A percentile compares a stretch with the other conserved stretches of the same genome.
phyloP scores from a whole-genome alignment of 2,888 invertebrate genomes.

The Synergus japonicus region DNA sequence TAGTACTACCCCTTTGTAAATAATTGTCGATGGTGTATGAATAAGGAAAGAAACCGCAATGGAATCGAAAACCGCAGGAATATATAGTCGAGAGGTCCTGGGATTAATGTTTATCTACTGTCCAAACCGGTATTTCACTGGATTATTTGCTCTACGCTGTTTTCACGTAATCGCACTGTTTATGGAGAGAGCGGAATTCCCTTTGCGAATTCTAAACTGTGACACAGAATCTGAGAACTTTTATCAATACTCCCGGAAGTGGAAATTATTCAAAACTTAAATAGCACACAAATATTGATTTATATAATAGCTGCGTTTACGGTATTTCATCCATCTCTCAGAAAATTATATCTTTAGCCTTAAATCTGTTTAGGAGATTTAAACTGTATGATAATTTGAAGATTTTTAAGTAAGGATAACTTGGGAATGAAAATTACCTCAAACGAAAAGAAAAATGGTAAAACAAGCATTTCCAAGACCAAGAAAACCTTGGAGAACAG shows the following conservation, averaged over 20 bases:
- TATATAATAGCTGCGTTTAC: not conserved
- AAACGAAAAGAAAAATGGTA: not conserved
- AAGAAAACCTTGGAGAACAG: not conserved
- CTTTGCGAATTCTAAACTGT: conserved; percentile 23
- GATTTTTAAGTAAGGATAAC: not conserved
- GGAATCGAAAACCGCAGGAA: not conserved
- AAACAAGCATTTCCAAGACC: not conserved
- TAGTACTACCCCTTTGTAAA: not conserved
- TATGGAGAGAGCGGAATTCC: conserved; percentile 8
- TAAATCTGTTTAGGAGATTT: not conserved
- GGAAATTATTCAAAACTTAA: conserved; percentile 7
- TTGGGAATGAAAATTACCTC: not conserved
- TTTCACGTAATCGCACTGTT: conserved; percentile 22
- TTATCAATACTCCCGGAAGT: conserved; percentile 8
- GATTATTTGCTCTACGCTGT: conserved; percentile 1
- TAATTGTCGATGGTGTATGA: not conserved
- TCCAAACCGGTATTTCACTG: conserved; percentile 16
- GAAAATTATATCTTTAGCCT: not conserved
- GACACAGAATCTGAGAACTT: conserved; percentile 17
- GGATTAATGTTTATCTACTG: conserved; percentile 12
- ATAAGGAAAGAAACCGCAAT: not conserved
- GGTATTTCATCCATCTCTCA: not conserved
- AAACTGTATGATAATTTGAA: not conserved
- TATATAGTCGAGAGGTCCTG: conserved; percentile 6
- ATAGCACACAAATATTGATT: not conserved